These are phyloP conservation scores for Caenorhabditis zanzibari DNA, from an alignment of 2,888 invertebrate species.

Conservation along the genomic window DNA sequence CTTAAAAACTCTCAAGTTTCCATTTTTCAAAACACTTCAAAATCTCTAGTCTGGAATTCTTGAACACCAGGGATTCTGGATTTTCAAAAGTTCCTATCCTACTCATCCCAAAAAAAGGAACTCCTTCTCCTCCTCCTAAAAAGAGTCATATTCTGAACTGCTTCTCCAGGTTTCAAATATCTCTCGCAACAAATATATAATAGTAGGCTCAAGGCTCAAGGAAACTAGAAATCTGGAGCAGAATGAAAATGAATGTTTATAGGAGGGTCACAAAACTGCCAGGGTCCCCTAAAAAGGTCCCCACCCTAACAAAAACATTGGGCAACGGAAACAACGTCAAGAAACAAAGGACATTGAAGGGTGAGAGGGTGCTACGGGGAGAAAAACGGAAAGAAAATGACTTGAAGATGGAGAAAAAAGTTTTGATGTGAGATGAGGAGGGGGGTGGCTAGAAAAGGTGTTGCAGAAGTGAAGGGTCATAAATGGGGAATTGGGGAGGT, in stretches of 20 bases:
- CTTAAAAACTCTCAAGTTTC: too few species aligned
- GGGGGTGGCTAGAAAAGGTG: constrained; percentile 18
- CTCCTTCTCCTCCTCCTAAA: too few species aligned
- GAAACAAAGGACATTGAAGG: constrained; percentile 41
- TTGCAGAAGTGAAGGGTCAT: constrained; percentile 20
- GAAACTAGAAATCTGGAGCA: background rate
- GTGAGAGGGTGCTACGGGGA: background rate
- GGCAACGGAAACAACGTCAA: constrained; percentile 29
- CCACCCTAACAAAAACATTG: constrained; percentile 42
- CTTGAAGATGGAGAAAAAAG: constrained; percentile 3
- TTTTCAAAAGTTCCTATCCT: background rate
- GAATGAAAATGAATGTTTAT: constrained; percentile 40
- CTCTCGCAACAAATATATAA: background rate
- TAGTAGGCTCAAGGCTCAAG: too few species aligned
- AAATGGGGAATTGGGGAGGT: constrained; percentile 7
- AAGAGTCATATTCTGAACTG: background rate
- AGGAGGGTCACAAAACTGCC: constrained; percentile 3
- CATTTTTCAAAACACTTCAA: background rate
- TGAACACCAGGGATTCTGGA: background rate
- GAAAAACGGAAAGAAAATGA: background rate
- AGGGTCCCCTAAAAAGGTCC: constrained; percentile 12
- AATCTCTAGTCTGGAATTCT: background rate
- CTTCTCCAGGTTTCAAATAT: too few species aligned
- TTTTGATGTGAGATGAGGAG: constrained; percentile 4
- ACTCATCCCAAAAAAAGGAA: background rate